Evolutionary conservation across 2,797 vertebrate species (phyloP), one percentile per base, ranked within the genome.

Genomic region (Sylvia borin): DNA sequence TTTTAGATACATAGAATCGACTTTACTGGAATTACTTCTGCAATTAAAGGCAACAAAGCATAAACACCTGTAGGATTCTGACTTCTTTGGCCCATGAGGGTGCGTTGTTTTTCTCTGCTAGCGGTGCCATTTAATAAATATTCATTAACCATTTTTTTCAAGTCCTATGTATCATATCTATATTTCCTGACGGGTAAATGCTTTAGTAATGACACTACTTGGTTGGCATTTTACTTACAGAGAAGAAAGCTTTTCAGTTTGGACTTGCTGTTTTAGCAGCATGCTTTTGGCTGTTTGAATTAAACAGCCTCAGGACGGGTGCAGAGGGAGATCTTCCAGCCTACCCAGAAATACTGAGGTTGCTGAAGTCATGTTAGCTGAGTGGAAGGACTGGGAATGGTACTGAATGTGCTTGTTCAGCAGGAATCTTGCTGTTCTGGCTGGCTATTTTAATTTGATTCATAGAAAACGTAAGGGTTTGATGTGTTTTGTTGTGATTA

Each of bases 91-190:
- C 19, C 50, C 21, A 17, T 31, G 40, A 60, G 45, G 13, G 4
- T 74, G 19, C 2, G 2, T n/a, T 34, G 4, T 6, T 50, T 43
- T 55, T 61, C 77, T 22, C 7, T 0, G 0, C 16, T 17, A 22
- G 19, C n/a, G 47, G 16, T 84, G 17, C 27, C 3, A 2, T 65
- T 84, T 47, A 67, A 42, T 76, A 77, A 68, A 36, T 81, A 57
- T 3, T 74, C 4, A 13, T 45, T 15, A 79, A 31, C 12, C 6
- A 4, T 72, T 71, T 83, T 34, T 79, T 72, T 58, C 29, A 73
- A 75, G 47, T 58, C 5, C 1, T 24, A 22, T 36, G 9, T 53
- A 32, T 87, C 19, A 5, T 66, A 24, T 22, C 19, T 85, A 0
- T 82, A 27, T 88, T 93, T 70, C 25, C 57, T n/a, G 29, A 67